phyloP scores from a whole-genome alignment of 2,113 vertebrate species.

The Malurus elegans region DNA sequence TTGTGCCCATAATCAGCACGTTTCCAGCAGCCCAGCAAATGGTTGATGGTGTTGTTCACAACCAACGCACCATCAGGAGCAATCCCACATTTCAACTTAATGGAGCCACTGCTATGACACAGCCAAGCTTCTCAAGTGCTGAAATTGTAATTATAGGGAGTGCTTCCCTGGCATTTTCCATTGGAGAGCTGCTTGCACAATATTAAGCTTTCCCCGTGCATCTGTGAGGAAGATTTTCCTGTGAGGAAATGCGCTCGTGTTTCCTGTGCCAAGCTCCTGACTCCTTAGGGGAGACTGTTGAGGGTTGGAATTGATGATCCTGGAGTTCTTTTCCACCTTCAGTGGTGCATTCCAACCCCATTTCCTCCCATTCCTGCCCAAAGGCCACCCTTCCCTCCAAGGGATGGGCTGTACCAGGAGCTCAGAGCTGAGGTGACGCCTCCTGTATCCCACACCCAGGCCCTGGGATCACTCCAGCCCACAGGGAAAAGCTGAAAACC shows the following conservation, averaged over 20 bases:
- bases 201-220: not conserved
- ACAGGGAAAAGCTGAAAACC: not conserved
- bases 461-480: not conserved
- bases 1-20: not conserved
- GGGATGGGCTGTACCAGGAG: not conserved
- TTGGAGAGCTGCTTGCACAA: not conserved
- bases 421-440: not conserved
- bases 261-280: not conserved
- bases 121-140: not conserved
- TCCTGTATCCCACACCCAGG: not conserved
- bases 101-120: constrained; percentile 4
- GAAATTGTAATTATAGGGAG: constrained; percentile 9
- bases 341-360: not conserved
- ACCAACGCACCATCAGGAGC: not conserved
- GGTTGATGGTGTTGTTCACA: constrained; percentile 5
- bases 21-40: constrained; percentile 22
- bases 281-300: not conserved
- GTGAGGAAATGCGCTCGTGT: not conserved
- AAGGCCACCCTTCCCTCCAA: not conserved
- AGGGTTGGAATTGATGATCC: not conserved
- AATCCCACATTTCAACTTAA: constrained; percentile 31
- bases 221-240: not conserved
- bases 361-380: not conserved
- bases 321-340: not conserved
- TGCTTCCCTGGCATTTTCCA: not conserved